A percentile compares a stretch with the other conserved stretches of the same genome.
These are phyloP conservation scores for Cirrhinus molitorella DNA, from an alignment of 2,797 vertebrate species.

Conservation along the genomic window DNA sequence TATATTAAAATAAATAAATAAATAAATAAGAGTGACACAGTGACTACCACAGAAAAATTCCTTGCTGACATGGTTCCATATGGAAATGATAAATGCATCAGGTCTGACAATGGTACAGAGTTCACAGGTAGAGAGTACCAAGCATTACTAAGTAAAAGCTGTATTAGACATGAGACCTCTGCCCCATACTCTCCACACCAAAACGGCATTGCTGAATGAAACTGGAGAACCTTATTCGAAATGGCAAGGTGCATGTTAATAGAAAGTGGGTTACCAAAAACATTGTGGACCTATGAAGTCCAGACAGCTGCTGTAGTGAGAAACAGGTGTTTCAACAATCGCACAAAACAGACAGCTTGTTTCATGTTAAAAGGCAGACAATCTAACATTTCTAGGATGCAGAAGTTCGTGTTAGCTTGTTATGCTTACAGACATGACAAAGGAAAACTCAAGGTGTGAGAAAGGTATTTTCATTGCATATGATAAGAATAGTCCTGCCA, in stretches of 20 bases:
- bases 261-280: slow-evolving; percentile 6
- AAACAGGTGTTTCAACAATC: not conserved
- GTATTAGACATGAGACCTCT: not conserved
- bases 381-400: not conserved
- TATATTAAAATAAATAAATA: too few species aligned
- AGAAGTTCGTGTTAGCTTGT: not conserved
- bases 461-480: too few species aligned
- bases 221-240: not conserved
- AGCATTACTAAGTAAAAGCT: not conserved
- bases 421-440: not conserved
- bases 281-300: not conserved
- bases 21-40: not conserved
- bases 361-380: not conserved
- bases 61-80: not conserved
- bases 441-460: too few species aligned
- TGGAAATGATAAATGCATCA: not conserved
- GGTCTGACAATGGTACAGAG: not conserved
- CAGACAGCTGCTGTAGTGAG: not conserved
- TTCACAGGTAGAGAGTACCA: not conserved
- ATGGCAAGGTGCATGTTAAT: slow-evolving; percentile 10
- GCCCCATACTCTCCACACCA: not conserved
- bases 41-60: not conserved
- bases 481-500: too few species aligned
- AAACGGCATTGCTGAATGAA: not conserved
- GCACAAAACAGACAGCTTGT: not conserved